Base-by-base conservation (phyloP, 2,113 vertebrate genomes). In the Chunga burmeisteri region DNA sequence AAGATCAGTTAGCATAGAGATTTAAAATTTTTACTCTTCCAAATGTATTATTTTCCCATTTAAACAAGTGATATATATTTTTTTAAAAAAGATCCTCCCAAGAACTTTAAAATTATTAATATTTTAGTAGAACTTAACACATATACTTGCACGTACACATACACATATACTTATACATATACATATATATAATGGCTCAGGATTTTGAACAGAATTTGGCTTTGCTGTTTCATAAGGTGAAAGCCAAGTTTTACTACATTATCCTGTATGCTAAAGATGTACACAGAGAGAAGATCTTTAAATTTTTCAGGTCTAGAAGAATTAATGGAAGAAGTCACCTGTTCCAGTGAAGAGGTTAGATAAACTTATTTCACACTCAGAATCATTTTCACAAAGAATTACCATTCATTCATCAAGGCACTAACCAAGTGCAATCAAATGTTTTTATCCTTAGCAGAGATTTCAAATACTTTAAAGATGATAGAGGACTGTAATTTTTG, bases 131-230 rank as follows among this genome's bases (percentile, higher is more conserved):
- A 82, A 55, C 7, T 52, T 74, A 52, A 20, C 13, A 19, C 25
- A 46, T 16, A 27, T 0, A 30, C 30, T 44, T 46, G 29, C 9
- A 75, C 23, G 44, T 6, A 30, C 3, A 22, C 5, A 29, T 29
- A 56, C 2, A 19, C 9, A 20, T 26, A 30, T 10, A 11, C 4
- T 20, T 38, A n/a, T 4, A 80, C 2, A n/a, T 29, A 30, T 1
- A 74, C 1, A 18, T 23, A 22, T 25, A 40, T 6, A 0, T 2
- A 70, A 4, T 11, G 11, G 5, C 36, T 86, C 59, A 53, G 20
- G 21, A 50, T 81, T 94, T 70, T 70, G 23, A 68, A 46, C 6
- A 62, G 30, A 56, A 15, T 73, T 70, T 74, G 36, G 2, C 9
- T 19, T 40, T 59, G 15, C 16, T 59, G 5, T 42, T 70, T 89